phyloP scores from a whole-genome alignment of 2,113 vertebrate genomes.

The Telmatochromis brachygnathus region DNA sequence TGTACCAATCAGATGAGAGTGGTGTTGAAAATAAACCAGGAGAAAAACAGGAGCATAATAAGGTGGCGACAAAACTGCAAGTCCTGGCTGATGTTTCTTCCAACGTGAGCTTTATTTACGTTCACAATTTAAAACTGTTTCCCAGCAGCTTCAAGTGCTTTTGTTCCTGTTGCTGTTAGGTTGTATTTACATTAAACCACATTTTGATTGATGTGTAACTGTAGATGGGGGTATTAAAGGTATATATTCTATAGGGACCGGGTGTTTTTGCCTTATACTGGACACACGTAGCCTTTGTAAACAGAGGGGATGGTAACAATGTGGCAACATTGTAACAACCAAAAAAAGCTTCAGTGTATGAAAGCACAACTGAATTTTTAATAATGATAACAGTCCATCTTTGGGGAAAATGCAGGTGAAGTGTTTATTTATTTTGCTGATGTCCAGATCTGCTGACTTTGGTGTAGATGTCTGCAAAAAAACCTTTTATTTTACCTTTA shows the following conservation, averaged over 20 bases:
- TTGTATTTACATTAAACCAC: background rate
- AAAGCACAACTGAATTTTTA: background rate
- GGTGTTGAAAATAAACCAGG: background rate
- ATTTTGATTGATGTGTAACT: background rate
- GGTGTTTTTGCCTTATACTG: background rate
- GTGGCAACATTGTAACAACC: no score
- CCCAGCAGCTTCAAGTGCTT: background rate
- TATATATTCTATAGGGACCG: background rate
- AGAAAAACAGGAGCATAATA: background rate
- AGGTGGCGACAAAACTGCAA: background rate
- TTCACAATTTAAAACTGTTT: background rate
- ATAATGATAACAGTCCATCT: background rate
- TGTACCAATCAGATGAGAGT: constrained; percentile 36
- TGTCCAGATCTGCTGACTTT: background rate
- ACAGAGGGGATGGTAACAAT: background rate
- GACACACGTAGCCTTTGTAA: background rate
- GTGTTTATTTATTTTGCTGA: background rate
- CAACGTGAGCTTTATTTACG: background rate
- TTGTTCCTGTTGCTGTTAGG: background rate
- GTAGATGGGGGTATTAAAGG: background rate
- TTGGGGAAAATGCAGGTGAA: background rate
- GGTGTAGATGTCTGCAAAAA: background rate
- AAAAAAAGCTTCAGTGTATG: background rate
- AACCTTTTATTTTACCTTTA: background rate
- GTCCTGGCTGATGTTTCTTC: background rate